A percentile compares a stretch with the other conserved stretches of the same genome.
These are phyloP conservation scores for Tiphia femorata DNA, from an alignment of 2,888 invertebrate species.

Conservation along the genomic window DNA sequence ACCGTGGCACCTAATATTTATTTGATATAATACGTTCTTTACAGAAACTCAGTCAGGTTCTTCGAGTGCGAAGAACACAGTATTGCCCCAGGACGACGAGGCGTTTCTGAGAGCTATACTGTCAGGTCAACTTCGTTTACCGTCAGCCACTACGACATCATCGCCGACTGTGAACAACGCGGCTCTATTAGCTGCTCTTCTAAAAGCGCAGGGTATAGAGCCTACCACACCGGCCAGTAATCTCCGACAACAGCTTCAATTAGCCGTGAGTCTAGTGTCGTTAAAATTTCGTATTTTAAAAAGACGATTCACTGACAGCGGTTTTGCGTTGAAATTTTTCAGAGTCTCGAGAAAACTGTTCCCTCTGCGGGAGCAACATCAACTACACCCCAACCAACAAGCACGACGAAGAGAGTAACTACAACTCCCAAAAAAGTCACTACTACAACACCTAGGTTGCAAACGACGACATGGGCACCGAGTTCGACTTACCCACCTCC, in stretches of 20 bases:
- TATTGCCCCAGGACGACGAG: no score
- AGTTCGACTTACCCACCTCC: constrained; percentile 66
- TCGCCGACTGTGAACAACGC: constrained; percentile 75
- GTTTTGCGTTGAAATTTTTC: no score
- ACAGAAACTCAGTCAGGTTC: no score
- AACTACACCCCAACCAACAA: constrained; percentile 16
- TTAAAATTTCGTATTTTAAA: no score
- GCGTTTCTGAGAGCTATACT: constrained; percentile 57
- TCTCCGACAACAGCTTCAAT: constrained; percentile 73
- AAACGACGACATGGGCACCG: constrained; percentile 53
- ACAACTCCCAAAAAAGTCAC: constrained; percentile 24
- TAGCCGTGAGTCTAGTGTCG: constrained; percentile 72
- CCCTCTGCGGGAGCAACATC: constrained; percentile 21
- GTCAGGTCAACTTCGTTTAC: constrained; percentile 46
- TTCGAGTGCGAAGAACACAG: no score
- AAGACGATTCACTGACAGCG: no score
- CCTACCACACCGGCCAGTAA: constrained; percentile 77
- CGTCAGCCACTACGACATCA: constrained; percentile 49
- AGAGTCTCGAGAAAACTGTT: constrained; percentile 57
- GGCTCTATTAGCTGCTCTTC: constrained; percentile 77
- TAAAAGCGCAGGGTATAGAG: constrained; percentile 81
- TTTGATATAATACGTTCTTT: no score
- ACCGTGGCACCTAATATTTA: no score
- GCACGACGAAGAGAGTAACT: constrained; percentile 15
- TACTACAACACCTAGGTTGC: constrained; percentile 66